phyloP scores from a whole-genome alignment of 1,140 invertebrate species.

The Lepidurus apus region DNA sequence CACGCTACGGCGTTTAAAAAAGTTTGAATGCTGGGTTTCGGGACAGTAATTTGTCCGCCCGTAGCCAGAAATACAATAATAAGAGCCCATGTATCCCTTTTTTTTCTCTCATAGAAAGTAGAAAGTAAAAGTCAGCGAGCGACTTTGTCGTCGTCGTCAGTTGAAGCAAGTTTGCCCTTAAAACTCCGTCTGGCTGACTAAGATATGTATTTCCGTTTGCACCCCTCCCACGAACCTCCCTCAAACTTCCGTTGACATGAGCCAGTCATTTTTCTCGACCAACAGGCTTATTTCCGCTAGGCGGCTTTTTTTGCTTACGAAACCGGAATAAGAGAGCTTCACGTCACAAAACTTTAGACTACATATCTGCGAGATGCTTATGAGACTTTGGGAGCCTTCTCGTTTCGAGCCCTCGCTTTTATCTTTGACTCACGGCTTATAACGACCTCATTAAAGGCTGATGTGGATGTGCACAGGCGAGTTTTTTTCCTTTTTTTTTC shows the following conservation, averaged over 20 bases:
- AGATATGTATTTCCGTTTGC: conserved; percentile 7
- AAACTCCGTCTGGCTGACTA: neutral
- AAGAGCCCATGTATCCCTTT: no score
- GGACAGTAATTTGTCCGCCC: no score
- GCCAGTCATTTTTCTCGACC: neutral
- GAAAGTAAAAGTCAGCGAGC: neutral
- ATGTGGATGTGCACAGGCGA: neutral
- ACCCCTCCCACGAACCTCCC: neutral
- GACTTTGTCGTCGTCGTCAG: conserved; percentile 8
- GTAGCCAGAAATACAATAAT: no score
- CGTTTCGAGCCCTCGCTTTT: neutral
- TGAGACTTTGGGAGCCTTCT: neutral
- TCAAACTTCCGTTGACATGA: neutral
- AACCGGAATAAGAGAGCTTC: neutral
- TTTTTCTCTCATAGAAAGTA: neutral
- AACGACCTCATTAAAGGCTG: conserved; percentile 19
- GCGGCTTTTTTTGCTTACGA: neutral
- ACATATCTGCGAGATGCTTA: neutral
- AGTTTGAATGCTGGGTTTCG: no score
- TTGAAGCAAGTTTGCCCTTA: neutral
- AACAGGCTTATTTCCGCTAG: neutral
- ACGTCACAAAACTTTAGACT: conserved; percentile 16
- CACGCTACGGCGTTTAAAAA: no score
- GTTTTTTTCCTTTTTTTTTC: neutral
- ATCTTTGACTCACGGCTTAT: conserved; percentile 7